Conservation (phyloP, 2,888 invertebrate genomes). For the Apodemia mormo region DNA sequence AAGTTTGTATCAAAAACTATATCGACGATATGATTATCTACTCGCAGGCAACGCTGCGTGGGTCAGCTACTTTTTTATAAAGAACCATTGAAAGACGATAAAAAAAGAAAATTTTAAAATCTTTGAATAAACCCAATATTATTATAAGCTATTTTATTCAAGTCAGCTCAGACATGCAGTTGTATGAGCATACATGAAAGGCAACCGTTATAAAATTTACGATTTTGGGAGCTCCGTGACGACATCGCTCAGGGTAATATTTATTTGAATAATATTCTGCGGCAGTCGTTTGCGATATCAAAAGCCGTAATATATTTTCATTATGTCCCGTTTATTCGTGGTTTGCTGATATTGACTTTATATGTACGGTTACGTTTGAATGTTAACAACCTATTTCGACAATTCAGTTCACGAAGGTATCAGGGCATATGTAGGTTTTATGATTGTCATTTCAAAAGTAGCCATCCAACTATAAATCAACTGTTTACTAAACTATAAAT, state of each 20-base stretch:
- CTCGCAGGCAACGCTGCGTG: too few species aligned
- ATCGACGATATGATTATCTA: too few species aligned
- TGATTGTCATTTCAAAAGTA: slow-evolving; percentile 51
- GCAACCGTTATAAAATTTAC: slow-evolving; percentile 44
- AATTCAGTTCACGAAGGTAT: slow-evolving; percentile 5
- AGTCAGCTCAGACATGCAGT: slow-evolving; percentile 5
- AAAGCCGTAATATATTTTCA: slow-evolving; percentile 70
- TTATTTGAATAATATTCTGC: slow-evolving; percentile 68
- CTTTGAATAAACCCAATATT: background rate
- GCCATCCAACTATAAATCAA: slow-evolving; percentile 31
- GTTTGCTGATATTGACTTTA: slow-evolving; percentile 65
- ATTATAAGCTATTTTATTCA: slow-evolving; percentile 1
- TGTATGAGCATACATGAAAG: background rate
- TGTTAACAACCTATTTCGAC: slow-evolving; percentile 55
- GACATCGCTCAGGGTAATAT: slow-evolving; percentile 64
- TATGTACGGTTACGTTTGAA: slow-evolving; percentile 63
- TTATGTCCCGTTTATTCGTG: slow-evolving; percentile 71
- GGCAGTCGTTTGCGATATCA: slow-evolving; percentile 64
- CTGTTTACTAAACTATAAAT: background rate
- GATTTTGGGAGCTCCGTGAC: slow-evolving; percentile 61
- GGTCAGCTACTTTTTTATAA: too few species aligned
- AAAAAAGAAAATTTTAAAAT: background rate
- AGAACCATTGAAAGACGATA: background rate
- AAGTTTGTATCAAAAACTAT: too few species aligned
- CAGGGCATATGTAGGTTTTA: slow-evolving; percentile 50